A percentile compares a stretch with the other conserved stretches of the same genome.
phyloP scores from a whole-genome alignment of 2,888 invertebrate genomes.

The Sisyra terminalis region DNA sequence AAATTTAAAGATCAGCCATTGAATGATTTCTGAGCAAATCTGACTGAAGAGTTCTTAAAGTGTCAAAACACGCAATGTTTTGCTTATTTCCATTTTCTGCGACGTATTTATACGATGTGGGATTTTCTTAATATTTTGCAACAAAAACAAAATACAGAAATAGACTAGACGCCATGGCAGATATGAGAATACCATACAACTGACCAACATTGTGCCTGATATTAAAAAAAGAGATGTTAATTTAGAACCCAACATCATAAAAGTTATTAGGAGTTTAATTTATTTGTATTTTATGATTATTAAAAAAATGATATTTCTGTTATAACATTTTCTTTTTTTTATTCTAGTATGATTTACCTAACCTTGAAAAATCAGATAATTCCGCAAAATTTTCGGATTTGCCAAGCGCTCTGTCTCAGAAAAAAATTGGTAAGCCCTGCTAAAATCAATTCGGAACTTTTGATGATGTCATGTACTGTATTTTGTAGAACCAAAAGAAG shows the following conservation, averaged over 20 bases:
- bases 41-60: conserved; percentile 2
- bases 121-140: conserved; percentile 8
- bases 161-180: conserved; percentile 7
- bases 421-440: too few species aligned
- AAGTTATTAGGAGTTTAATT: conserved; percentile 4
- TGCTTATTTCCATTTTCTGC: conserved; percentile 6
- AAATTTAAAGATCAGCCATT: conserved; percentile 3
- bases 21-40: conserved; percentile 6
- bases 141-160: conserved; percentile 7
- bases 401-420: too few species aligned
- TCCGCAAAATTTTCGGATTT: too few species aligned
- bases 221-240: conserved; percentile 6
- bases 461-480: too few species aligned
- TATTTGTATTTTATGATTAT: background rate
- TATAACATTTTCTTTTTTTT: too few species aligned
- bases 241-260: conserved; percentile 6
- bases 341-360: too few species aligned
- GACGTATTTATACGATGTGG: conserved; percentile 6
- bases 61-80: conserved; percentile 6
- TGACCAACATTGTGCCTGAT: conserved; percentile 7
- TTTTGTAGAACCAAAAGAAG: too few species aligned
- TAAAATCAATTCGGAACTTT: too few species aligned
- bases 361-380: too few species aligned
- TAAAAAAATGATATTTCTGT: background rate
- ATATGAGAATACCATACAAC: conserved; percentile 7